Conservation (phyloP, 2,888 invertebrate species). For the Argyresthia goedartella region DNA sequence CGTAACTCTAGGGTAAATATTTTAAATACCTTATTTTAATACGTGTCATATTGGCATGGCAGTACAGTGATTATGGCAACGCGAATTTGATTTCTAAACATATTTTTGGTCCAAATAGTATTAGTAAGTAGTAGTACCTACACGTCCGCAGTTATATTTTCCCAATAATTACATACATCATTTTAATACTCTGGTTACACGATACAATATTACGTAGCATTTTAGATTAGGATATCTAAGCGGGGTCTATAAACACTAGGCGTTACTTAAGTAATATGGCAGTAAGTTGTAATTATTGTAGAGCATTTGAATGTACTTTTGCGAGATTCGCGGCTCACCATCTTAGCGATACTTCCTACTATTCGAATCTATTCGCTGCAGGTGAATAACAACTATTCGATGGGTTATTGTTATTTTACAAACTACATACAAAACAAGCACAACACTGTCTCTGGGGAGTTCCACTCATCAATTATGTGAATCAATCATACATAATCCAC, state of each 20-base stretch:
- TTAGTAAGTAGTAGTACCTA: constrained; percentile 29
- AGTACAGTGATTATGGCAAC: constrained; percentile 55
- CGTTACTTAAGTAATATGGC: constrained; percentile 62
- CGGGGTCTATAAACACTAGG: constrained; percentile 46
- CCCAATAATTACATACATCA: constrained; percentile 60
- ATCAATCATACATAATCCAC: constrained; percentile 12
- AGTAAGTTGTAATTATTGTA: constrained; percentile 46
- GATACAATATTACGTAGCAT: constrained; percentile 26
- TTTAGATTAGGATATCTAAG: constrained; percentile 49
- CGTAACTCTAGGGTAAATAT: neutral
- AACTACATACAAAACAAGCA: constrained; percentile 36
- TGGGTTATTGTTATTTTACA: constrained; percentile 44
- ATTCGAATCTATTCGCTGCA: constrained; percentile 38
- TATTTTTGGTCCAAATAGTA: constrained; percentile 65
- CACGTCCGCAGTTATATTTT: constrained; percentile 35
- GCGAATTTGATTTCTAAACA: constrained; percentile 61
- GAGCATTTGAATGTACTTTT: constrained; percentile 19
- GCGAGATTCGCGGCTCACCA: constrained; percentile 53
- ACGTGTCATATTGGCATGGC: constrained; percentile 35
- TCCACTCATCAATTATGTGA: constrained; percentile 13
- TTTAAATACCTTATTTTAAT: constrained; percentile 28
- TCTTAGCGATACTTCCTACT: constrained; percentile 21
- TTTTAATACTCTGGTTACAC: constrained; percentile 62
- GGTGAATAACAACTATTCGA: constrained; percentile 52
- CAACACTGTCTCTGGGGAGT: constrained; percentile 29